phyloP scores from a whole-genome alignment of 2,113 vertebrate genomes.

The Thalassoma bifasciatum region DNA sequence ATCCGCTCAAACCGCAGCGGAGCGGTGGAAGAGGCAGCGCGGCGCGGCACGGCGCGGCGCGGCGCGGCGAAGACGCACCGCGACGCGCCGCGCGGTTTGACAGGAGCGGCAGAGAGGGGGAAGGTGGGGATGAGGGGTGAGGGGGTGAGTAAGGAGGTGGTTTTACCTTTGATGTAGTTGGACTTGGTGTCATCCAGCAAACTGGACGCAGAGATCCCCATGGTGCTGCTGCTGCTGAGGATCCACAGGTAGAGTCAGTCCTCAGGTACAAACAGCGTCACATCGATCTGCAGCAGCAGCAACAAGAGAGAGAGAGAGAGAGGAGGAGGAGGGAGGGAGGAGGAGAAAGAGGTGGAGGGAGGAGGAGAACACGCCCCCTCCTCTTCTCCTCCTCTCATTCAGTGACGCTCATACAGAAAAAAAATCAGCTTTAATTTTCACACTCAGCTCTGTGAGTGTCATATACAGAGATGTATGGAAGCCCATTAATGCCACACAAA shows the following conservation, averaged over 20 bases:
- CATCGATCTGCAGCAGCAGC: not conserved
- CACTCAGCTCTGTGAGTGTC: too few species aligned
- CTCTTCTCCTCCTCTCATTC: constrained; percentile 9
- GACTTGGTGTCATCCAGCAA: constrained; percentile 88
- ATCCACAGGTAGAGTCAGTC: constrained; percentile 55
- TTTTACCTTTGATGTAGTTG: constrained; percentile 88
- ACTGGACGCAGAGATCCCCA: constrained; percentile 89
- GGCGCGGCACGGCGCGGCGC: too few species aligned
- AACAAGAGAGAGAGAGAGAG: too few species aligned
- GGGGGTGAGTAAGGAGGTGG: too few species aligned
- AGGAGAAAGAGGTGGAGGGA: not conserved
- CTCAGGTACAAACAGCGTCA: constrained; percentile 55
- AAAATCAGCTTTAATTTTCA: not conserved
- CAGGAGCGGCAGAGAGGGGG: too few species aligned
- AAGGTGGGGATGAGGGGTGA: too few species aligned
- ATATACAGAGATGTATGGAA: too few species aligned
- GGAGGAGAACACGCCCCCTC: constrained; percentile 11
- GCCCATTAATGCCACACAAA: too few species aligned
- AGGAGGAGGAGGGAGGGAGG: too few species aligned
- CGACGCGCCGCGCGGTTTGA: too few species aligned
- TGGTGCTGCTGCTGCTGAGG: constrained; percentile 61
- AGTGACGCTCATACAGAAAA: constrained; percentile 18
- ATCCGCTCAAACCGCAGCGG: too few species aligned
- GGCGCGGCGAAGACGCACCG: not conserved
- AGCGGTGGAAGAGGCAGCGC: too few species aligned